Conservation (phyloP, 2,113 vertebrate species). For the Poicephalus meyeri region DNA sequence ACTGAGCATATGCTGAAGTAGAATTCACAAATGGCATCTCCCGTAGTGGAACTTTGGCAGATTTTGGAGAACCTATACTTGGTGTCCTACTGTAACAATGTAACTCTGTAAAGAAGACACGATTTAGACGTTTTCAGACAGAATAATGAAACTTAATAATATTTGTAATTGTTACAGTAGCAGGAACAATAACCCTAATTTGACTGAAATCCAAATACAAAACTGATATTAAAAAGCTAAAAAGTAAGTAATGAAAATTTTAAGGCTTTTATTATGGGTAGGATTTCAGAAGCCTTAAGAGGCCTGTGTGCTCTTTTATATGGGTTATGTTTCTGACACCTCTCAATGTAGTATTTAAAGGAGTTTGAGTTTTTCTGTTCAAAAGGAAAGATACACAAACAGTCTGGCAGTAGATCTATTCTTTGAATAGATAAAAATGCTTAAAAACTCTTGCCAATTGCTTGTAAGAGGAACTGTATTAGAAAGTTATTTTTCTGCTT, state of each 20-base stretch:
- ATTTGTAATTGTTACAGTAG: background rate
- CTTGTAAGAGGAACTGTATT: background rate
- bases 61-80: background rate
- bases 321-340: background rate
- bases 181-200: background rate
- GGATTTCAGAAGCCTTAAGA: background rate
- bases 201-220: background rate
- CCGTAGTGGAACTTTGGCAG: background rate
- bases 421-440: background rate
- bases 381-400: background rate
- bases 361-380: background rate
- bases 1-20: background rate
- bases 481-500: background rate
- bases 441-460: background rate
- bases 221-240: background rate
- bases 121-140: background rate
- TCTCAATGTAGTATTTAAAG: background rate
- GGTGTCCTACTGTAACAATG: fast-evolving
- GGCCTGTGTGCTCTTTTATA: background rate
- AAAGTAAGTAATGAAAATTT: background rate
- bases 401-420: background rate
- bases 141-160: background rate
- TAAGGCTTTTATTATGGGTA: background rate
- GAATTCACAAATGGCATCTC: background rate
- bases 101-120: background rate